Evolutionary conservation across 2,113 vertebrate genomes (phyloP).

Genomic region (Heloderma charlesbogerti): DNA sequence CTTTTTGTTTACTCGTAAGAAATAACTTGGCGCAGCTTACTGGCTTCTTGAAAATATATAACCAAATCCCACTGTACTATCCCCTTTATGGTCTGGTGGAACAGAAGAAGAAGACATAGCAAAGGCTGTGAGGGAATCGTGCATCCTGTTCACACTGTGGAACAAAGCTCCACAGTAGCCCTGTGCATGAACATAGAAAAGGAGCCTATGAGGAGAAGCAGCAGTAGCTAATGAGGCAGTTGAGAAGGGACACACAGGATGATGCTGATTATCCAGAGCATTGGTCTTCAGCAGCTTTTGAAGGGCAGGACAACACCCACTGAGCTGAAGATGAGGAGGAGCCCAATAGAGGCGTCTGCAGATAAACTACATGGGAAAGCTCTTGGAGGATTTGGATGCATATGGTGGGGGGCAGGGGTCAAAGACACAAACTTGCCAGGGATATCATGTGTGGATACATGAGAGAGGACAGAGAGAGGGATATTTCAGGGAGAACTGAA

Average conservation of each 20-base stretch:
- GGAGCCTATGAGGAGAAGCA: background rate
- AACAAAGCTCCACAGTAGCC: background rate
- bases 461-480: background rate
- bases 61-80: constrained; percentile 46
- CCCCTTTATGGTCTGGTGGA: constrained; percentile 16
- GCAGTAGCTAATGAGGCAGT: background rate
- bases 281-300: background rate
- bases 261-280: background rate
- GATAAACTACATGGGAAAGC: background rate
- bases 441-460: too few species aligned
- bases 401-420: background rate
- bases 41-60: constrained; percentile 57
- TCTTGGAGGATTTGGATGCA: background rate
- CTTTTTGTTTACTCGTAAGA: constrained; percentile 43
- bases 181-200: constrained; percentile 8
- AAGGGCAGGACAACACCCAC: background rate
- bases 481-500: background rate
- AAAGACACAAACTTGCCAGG: background rate
- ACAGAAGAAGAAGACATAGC: constrained; percentile 10
- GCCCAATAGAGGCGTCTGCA: background rate
- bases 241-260: background rate
- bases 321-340: background rate
- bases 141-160: constrained; percentile 8
- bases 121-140: background rate
- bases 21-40: constrained; percentile 48